phyloP scores from a whole-genome alignment of 2,888 invertebrate species.

The Protodeltote pygarga region DNA sequence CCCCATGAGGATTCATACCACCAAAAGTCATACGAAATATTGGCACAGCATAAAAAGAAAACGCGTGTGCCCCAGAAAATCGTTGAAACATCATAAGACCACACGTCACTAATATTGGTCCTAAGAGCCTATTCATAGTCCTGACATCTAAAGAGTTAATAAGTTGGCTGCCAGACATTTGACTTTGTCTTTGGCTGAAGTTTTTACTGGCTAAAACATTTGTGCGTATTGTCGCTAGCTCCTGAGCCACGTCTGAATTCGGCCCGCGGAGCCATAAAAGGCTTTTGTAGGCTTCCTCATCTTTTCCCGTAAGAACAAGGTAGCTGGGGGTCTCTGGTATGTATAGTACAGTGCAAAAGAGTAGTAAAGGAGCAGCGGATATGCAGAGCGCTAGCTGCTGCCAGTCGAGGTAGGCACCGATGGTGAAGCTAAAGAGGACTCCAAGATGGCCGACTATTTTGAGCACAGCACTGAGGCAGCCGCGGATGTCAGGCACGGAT shows the following conservation, averaged over 20 bases:
- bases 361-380: conserved; percentile 91
- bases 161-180: conserved; percentile 77
- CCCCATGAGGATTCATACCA: conserved; percentile 93
- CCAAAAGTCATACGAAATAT: conserved; percentile 95
- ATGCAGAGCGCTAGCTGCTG: conserved; percentile 93
- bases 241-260: conserved; percentile 91
- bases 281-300: conserved; percentile 88
- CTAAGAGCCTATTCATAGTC: conserved; percentile 83
- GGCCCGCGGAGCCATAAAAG: conserved; percentile 94
- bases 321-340: conserved; percentile 97
- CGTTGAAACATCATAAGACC: conserved; percentile 96
- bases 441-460: conserved; percentile 95
- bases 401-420: conserved; percentile 95
- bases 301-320: conserved; percentile 91
- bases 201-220: conserved; percentile 88
- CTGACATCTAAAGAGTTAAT: conserved; percentile 77
- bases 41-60: conserved; percentile 94
- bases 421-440: conserved; percentile 93
- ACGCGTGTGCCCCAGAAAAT: conserved; percentile 93
- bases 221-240: conserved; percentile 90
- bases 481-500: conserved; percentile 94
- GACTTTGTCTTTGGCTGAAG: conserved; percentile 80
- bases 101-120: conserved; percentile 93
- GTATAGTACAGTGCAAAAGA: conserved; percentile 91
- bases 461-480: conserved; percentile 94